Evolutionary conservation across 2,888 invertebrate species (phyloP).

Genomic region (Branchipolynoe longqiensis): DNA sequence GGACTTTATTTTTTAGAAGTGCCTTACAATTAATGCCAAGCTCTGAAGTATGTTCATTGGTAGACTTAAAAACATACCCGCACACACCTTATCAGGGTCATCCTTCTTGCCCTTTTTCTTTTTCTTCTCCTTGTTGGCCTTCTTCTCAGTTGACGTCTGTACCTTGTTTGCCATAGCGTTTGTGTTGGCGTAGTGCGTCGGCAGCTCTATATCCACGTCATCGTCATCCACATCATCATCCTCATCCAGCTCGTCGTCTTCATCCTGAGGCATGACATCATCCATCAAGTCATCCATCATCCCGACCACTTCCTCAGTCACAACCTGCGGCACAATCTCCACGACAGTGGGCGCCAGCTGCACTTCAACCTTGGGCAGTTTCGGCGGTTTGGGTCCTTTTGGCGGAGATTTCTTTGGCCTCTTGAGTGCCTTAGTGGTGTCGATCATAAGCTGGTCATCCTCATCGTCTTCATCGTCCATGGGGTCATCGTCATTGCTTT

Average conservation of each 20-base stretch:
- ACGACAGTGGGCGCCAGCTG: neutral
- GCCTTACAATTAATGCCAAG: too few species aligned
- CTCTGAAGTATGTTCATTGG: too few species aligned
- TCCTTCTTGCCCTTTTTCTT: constrained; percentile 61
- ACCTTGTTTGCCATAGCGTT: constrained; percentile 85
- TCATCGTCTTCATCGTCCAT: constrained; percentile 28
- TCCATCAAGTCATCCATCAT: neutral
- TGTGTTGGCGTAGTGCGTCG: constrained; percentile 81
- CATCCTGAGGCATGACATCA: neutral
- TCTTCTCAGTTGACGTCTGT: constrained; percentile 88
- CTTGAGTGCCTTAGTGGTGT: neutral
- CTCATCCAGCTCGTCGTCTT: neutral
- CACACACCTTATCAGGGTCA: constrained; percentile 59
- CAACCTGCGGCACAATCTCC: neutral
- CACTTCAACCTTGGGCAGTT: neutral
- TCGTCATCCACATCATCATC: neutral
- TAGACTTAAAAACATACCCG: too few species aligned
- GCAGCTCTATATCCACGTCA: neutral
- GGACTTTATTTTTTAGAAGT: too few species aligned
- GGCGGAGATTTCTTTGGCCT: constrained; percentile 1
- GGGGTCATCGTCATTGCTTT: neutral
- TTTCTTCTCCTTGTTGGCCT: constrained; percentile 84
- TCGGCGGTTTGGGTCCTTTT: neutral
- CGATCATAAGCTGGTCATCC: constrained; percentile 39
- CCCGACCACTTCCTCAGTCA: neutral